Evolutionary conservation across 35 echinoderm and acorn worm species (phyloP), one percentile per base, ranked within the genome.

Genomic region (Anneissia japonica): DNA sequence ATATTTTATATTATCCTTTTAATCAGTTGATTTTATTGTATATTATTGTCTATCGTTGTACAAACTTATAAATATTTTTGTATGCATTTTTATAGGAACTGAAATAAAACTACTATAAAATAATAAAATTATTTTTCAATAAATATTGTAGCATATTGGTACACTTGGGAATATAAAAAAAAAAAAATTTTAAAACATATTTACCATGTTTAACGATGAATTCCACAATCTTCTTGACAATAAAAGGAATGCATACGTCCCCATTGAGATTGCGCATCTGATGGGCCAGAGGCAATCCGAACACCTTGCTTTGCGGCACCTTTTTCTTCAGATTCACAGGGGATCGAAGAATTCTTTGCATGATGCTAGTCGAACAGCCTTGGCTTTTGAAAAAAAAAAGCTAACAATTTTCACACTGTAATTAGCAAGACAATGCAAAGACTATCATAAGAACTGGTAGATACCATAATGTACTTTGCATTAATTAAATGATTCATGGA

Each of bases 261-360:
- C 77, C 86, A 73, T 87, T 82, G 34, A 75, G 75, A 80, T 30
- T 32, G 14, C 84, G 88, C 34, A 75, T 74, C 51, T 93, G 76
- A 72, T 97, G 88, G 32, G 77, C 78, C 36, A 97, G 74, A 31
- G 95, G 91, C 33, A 93, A 82, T 29, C 95, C 95, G 86, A 97
- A 97, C 37, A 84, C 90, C 79, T 88, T 92, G 35, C 89, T 90
- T 13, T 35, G 31, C 34, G 89, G 35, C 30, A 38, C 31, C 64
- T 97, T 97, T 51, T 89, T 87, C 38, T 83, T 84, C 33, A 93
- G 90, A 64, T 83, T 92, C 26, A 84, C 90, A 29, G 95, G 95
- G 30, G 95, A 97, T 23, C 95, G 91, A 35, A 97, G 89, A 38
- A 97, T 97, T 89, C 93, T 97, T 86, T 97, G 95, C 91, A 91